Conservation (phyloP, 2,888 invertebrate species). For the Erebia ligea region DNA sequence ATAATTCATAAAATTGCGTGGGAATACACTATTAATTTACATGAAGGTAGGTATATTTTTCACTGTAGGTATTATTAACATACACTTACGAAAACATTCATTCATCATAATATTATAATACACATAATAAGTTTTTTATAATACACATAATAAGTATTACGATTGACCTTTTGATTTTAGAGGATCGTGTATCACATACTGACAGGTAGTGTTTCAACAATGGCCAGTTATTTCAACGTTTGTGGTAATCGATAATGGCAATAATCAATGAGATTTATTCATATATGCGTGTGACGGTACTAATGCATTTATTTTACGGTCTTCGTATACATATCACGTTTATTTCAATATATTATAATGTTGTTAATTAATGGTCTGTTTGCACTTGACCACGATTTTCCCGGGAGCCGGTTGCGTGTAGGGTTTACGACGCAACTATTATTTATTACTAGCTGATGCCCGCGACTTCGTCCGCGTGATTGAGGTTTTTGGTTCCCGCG, state of each 20-base stretch:
- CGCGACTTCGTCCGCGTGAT: no score
- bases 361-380: conserved; percentile 1
- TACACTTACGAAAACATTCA: conserved; percentile 5
- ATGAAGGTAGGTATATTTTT: background rate
- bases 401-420: background rate
- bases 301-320: conserved; percentile 12
- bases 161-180: conserved; percentile 22
- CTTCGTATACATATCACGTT: background rate
- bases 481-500: no score
- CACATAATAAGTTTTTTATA: no score
- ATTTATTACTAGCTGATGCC: background rate
- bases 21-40: background rate
- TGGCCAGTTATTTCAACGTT: conserved; percentile 19
- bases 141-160: background rate
- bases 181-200: conserved; percentile 16
- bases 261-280: conserved; percentile 20
- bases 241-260: conserved; percentile 6
- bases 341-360: background rate
- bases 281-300: conserved; percentile 2
- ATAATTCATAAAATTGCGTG: background rate
- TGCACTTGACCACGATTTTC: conserved; percentile 2
- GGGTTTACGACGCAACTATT: background rate
- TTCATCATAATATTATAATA: background rate
- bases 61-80: background rate
- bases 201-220: conserved; percentile 22